Conservation (phyloP, 2,797 vertebrate genomes). For the Macropodus opercularis region DNA sequence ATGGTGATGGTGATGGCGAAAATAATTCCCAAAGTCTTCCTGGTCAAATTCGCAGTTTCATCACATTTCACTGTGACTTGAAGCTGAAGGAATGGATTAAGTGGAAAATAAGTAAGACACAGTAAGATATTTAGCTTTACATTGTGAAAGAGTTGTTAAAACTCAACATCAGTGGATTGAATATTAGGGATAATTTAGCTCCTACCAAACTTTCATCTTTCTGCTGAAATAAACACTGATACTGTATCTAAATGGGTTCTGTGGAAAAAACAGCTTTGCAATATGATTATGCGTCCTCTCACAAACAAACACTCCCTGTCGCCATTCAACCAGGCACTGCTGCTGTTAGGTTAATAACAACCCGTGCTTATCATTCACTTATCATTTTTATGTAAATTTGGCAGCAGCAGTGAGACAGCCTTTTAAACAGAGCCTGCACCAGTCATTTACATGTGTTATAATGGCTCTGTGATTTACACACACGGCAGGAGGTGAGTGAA, state of each 20-base stretch:
- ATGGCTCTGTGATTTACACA: conserved; percentile 56
- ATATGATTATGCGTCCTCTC: conserved; percentile 24
- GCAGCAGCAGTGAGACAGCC: conserved; percentile 14
- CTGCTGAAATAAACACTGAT: conserved; percentile 21
- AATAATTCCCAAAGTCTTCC: too few species aligned
- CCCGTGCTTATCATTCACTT: conserved; percentile 42
- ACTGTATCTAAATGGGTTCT: conserved; percentile 17
- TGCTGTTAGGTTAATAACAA: conserved; percentile 55
- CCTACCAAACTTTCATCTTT: conserved; percentile 19
- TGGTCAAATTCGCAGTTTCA: too few species aligned
- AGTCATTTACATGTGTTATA: conserved; percentile 67
- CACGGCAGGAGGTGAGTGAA: conserved; percentile 59
- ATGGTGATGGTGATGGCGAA: not conserved
- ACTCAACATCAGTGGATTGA: conserved; percentile 4
- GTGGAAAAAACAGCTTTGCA: conserved; percentile 16
- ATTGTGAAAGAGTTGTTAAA: too few species aligned
- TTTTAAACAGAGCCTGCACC: conserved; percentile 38
- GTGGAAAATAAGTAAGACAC: too few species aligned
- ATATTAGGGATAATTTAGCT: not conserved
- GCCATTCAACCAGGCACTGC: conserved; percentile 24
- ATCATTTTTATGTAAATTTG: conserved; percentile 54
- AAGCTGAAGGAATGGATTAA: too few species aligned
- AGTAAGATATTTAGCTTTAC: too few species aligned
- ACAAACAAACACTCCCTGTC: conserved; percentile 31
- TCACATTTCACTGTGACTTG: too few species aligned